phyloP scores from a whole-genome alignment of 2,797 vertebrate species.

The Trichosurus vulpecula region DNA sequence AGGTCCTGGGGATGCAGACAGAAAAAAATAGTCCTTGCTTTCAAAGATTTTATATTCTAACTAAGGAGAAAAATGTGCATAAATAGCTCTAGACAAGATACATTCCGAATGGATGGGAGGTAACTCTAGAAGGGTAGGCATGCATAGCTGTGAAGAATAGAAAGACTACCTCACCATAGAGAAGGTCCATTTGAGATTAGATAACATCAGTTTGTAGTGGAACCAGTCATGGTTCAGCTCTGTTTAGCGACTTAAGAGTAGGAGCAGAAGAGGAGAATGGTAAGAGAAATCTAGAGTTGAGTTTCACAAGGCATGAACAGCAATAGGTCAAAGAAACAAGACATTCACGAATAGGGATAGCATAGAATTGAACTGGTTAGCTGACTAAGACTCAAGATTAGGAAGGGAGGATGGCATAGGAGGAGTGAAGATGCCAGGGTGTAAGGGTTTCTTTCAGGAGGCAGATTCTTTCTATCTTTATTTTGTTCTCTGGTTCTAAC shows the following conservation, averaged over 20 bases:
- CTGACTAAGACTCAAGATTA: not conserved
- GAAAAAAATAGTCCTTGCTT: not conserved
- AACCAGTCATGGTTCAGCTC: not conserved
- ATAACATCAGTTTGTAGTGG: not conserved
- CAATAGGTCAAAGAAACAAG: not conserved
- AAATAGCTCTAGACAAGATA: not conserved
- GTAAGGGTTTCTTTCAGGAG: not conserved
- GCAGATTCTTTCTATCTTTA: not conserved
- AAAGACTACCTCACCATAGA: not conserved
- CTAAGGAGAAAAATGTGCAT: not conserved
- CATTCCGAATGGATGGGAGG: not conserved
- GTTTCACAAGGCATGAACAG: not conserved
- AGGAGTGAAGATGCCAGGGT: not conserved
- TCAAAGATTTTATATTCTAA: not conserved
- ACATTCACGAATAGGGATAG: not conserved
- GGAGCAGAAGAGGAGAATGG: not conserved
- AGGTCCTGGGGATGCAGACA: not conserved
- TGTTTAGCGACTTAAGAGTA: not conserved
- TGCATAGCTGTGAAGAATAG: not conserved
- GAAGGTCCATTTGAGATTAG: not conserved
- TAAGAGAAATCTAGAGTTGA: not conserved
- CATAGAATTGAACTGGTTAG: not conserved
- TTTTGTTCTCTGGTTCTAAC: not conserved
- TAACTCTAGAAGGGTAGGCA: not conserved
- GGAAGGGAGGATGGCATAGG: not conserved